Base-by-base conservation (phyloP, 2,888 invertebrate genomes). In the Laspeyria flexula region DNA sequence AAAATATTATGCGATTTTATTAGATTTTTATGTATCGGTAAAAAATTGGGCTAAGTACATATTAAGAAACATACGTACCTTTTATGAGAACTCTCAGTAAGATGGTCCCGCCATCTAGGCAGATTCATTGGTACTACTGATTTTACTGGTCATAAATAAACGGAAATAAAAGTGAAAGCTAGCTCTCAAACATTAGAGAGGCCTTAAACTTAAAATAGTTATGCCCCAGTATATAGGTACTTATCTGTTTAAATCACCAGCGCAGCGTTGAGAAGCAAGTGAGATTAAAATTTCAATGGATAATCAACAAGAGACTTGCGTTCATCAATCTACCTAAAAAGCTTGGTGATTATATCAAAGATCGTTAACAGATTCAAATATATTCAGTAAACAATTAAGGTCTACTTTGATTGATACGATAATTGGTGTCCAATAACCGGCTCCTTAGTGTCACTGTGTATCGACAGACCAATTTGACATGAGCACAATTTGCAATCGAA, bases 401-500 rank as follows among this genome's bases (percentile, higher is more conserved):
- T 5, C 15, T 33, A 2, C 4, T 35, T 15, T 43, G 34, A 43
- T 29, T 43, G 34, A 43, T 35, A 27, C 4, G 18, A 16, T 43
- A 43, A 43, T 35, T 44, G 47, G 31, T 39, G 15, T 38, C 12
- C 31, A 50, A 38, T 53, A 62, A 60, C 49, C 44, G 55, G 49
- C 61, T 58, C 57, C 49, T 58, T 37, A 52, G 50, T 48, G 55
- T 58, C 59, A 60, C 49, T 54, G 39, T 33, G 45, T 47, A 63
- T 55, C 38, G 46, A 46, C 34, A 48, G 60, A 68, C 41, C 46
- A 69, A 73, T 73, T 76, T 69, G 77, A 79, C 77, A 79, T 64
- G 71, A 71, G 61, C 65, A 79, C 70, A 83, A 84, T 83, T 83
- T 75, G 81, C 79, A 79, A 81, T 77, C 67, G 68, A 68, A 59